phyloP scores from a whole-genome alignment of 2,797 vertebrate genomes.

The Ceyx erithaca region DNA sequence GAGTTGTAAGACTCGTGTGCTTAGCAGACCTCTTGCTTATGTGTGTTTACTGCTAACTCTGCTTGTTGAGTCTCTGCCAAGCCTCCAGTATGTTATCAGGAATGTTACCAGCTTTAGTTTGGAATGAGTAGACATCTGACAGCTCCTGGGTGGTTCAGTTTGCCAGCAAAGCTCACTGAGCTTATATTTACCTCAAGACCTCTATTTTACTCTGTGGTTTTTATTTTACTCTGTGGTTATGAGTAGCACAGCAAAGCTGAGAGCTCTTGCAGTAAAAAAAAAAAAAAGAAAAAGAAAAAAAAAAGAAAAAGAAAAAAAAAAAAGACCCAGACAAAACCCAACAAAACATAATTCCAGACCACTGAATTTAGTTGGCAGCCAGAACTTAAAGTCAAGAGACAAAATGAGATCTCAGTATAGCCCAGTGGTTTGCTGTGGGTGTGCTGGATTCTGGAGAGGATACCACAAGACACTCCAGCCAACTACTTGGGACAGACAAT shows the following conservation, averaged over 20 bases:
- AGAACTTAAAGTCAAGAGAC: constrained; percentile 6
- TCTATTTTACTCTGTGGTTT: not conserved
- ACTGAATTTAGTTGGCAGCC: not conserved
- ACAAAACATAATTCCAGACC: not conserved
- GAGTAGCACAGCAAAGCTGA: constrained; percentile 3
- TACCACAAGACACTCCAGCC: not conserved
- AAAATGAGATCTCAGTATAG: not conserved
- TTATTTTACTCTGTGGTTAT: not conserved
- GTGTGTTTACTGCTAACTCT: not conserved
- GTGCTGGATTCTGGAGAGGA: not conserved
- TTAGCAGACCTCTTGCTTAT: constrained; percentile 11
- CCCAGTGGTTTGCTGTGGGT: not conserved
- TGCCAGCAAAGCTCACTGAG: constrained; percentile 21
- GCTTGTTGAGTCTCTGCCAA: not conserved
- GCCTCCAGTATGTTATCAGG: constrained; percentile 11
- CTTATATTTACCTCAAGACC: not conserved
- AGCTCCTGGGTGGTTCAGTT: not conserved
- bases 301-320: too few species aligned
- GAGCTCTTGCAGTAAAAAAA: not conserved
- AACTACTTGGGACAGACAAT: not conserved
- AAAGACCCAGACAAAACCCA: too few species aligned
- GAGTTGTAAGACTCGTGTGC: not conserved
- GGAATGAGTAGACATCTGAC: not conserved
- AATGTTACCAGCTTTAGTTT: constrained; percentile 15
- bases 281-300: not conserved